These are phyloP conservation scores for Grammomys surdaster DNA, from an alignment of 2,113 vertebrate genomes.

Conservation along the genomic window DNA sequence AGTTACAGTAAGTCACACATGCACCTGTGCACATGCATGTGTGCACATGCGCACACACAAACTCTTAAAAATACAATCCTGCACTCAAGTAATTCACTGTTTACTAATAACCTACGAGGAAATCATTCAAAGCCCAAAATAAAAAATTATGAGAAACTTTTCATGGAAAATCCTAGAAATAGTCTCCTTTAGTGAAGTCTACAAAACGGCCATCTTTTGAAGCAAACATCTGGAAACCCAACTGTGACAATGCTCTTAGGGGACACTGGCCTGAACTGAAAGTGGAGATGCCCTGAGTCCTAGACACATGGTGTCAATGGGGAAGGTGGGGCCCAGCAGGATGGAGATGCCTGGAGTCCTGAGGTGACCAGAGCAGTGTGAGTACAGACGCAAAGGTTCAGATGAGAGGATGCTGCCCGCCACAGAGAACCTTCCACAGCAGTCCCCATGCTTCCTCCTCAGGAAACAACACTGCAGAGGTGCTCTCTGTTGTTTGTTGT, in stretches of 20 bases:
- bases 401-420: neutral
- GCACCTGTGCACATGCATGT: too few relatives aligned
- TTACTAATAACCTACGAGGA: fast-evolving
- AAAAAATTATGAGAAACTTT: neutral
- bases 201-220: neutral
- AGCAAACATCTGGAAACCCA: neutral
- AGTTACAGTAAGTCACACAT: neutral
- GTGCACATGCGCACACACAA: fast-evolving
- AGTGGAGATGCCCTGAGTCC: neutral
- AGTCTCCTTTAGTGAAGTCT: neutral
- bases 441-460: fast-evolving
- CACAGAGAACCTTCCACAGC: neutral
- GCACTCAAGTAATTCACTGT: neutral
- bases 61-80: neutral
- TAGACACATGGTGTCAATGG: neutral
- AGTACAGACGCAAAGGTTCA: neutral
- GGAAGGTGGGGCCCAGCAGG: too few relatives aligned
- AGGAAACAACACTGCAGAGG: neutral
- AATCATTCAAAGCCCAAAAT: neutral
- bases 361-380: neutral
- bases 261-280: neutral
- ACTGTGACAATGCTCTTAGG: neutral
- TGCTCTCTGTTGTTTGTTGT: neutral
- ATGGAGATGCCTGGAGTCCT: fast-evolving
- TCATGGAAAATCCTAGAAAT: neutral